Percentiles rank a stretch among this genome's conserved stretches.
These are phyloP conservation scores for Pelosia muscerda DNA, from an alignment of 2,888 invertebrate species.

Conservation along the genomic window DNA sequence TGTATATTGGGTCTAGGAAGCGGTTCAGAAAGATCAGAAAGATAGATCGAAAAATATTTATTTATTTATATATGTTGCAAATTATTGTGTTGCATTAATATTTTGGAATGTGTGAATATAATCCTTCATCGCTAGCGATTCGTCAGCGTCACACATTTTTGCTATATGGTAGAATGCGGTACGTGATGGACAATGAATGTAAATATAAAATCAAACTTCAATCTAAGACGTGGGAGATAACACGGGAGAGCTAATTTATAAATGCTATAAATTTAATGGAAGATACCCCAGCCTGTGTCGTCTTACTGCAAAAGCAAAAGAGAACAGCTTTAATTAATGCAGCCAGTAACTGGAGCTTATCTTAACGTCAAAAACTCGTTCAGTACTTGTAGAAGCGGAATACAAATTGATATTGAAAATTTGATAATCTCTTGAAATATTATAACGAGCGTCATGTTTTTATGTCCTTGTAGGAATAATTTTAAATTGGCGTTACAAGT, in stretches of 20 bases:
- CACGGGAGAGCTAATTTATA: slow-evolving; percentile 44
- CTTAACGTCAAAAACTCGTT: slow-evolving; percentile 20
- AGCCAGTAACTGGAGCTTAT: slow-evolving; percentile 32
- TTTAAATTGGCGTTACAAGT: too few relatives aligned
- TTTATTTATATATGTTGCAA: too few relatives aligned
- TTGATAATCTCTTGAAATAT: background rate
- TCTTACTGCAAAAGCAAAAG: slow-evolving; percentile 56
- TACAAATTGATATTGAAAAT: background rate
- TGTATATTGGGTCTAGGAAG: too few relatives aligned
- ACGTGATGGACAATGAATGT: background rate
- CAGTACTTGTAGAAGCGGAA: background rate
- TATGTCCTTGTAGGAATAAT: background rate
- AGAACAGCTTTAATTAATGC: slow-evolving; percentile 57
- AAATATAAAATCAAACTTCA: slow-evolving; percentile 19
- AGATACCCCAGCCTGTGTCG: slow-evolving; percentile 39
- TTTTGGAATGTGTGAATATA: too few relatives aligned
- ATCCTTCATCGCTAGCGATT: too few relatives aligned
- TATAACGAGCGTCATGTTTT: background rate
- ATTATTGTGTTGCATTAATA: too few relatives aligned
- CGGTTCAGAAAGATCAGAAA: too few relatives aligned
- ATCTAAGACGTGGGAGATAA: slow-evolving; percentile 27
- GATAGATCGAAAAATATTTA: too few relatives aligned
- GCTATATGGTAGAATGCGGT: too few relatives aligned
- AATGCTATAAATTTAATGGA: slow-evolving; percentile 55
- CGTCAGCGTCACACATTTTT: too few relatives aligned